Evolutionary conservation across 2,113 vertebrate species (phyloP).

Genomic region (Struthidea cinerea): DNA sequence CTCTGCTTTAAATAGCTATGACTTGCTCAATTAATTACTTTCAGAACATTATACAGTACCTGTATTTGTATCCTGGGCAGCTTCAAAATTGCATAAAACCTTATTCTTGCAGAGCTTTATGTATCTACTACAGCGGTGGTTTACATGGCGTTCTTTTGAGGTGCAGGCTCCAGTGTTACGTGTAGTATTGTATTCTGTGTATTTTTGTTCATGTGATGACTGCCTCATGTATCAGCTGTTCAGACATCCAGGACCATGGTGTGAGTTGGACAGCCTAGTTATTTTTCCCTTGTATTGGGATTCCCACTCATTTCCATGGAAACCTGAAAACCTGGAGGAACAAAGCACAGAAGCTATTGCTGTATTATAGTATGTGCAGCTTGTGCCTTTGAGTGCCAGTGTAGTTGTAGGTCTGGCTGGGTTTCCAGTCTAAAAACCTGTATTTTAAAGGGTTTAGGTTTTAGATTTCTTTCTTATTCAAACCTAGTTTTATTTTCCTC

Average conservation of each 20-base stretch:
- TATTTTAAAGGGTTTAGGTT: neutral
- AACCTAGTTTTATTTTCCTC: neutral
- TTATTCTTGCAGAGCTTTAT: neutral
- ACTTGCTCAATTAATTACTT: neutral
- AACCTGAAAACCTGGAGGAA: slow-evolving; percentile 14
- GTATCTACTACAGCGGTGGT: neutral
- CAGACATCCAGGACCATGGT: neutral
- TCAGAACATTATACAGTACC: neutral
- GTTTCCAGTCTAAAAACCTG: neutral
- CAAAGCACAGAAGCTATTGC: slow-evolving; percentile 8
- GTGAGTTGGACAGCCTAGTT: slow-evolving; percentile 52
- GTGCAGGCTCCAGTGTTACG: neutral
- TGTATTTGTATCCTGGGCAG: neutral
- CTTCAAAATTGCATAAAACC: neutral
- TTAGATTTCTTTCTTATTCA: neutral
- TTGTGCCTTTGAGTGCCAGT: neutral
- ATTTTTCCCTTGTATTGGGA: slow-evolving; percentile 30
- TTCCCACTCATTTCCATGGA: slow-evolving; percentile 58
- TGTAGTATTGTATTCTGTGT: neutral
- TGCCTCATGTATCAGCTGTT: neutral
- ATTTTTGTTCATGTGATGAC: neutral
- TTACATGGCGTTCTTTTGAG: neutral
- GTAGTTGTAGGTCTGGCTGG: neutral
- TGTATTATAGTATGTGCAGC: neutral
- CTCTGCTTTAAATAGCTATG: neutral